These are phyloP conservation scores for Serinus canaria DNA, from an alignment of 2,113 vertebrate genomes.

Conservation along the genomic window DNA sequence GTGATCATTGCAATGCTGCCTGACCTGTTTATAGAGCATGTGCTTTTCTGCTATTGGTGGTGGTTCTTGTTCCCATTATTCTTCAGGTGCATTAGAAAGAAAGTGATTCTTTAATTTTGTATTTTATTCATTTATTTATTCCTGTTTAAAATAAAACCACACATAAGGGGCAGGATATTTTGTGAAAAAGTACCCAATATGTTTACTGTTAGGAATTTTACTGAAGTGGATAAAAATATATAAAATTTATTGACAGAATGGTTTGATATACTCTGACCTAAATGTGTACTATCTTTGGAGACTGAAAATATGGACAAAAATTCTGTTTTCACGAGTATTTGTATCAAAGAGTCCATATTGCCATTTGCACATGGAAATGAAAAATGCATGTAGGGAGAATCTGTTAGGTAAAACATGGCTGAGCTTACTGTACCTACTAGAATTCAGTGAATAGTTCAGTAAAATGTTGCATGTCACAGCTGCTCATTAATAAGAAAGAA, in stretches of 20 bases:
- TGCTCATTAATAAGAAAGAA: background rate
- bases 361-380: background rate
- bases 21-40: accelerated
- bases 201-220: background rate
- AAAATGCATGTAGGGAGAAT: background rate
- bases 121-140: too few species aligned
- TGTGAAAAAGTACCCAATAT: background rate
- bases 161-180: background rate
- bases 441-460: background rate
- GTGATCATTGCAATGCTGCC: background rate
- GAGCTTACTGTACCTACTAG: background rate
- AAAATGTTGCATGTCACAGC: background rate
- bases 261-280: background rate
- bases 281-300: background rate
- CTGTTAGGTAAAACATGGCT: background rate
- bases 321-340: background rate
- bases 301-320: background rate
- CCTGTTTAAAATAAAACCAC: background rate
- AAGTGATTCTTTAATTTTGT: too few species aligned
- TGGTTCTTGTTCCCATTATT: background rate
- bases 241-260: background rate
- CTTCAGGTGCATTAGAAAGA: background rate
- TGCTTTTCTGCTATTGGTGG: accelerated
- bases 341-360: background rate
- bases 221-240: background rate